phyloP scores from a whole-genome alignment of 2,113 vertebrate genomes.

The Candoia aspera region DNA sequence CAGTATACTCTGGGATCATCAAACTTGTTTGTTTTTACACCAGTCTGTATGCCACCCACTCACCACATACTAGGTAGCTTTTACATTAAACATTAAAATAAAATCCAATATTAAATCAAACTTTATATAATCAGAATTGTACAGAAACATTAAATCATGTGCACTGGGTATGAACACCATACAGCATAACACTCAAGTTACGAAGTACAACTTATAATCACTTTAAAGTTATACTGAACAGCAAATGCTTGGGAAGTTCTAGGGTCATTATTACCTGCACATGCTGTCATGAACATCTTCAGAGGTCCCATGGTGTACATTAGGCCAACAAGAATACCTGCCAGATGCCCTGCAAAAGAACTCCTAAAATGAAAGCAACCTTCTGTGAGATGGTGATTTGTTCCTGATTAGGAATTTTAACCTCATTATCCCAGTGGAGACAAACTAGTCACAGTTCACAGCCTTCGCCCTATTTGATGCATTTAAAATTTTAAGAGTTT shows the following conservation, averaged over 20 bases:
- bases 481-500: constrained; percentile 26
- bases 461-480: background rate
- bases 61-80: background rate
- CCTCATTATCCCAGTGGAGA: constrained; percentile 8
- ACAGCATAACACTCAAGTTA: background rate
- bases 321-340: constrained; percentile 92
- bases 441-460: constrained; percentile 31
- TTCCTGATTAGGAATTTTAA: constrained; percentile 17
- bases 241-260: background rate
- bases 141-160: background rate
- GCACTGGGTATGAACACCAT: background rate
- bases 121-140: background rate
- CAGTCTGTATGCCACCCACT: background rate
- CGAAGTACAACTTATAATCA: background rate
- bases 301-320: constrained; percentile 89
- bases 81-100: background rate
- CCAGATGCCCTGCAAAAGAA: constrained; percentile 90
- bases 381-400: constrained; percentile 33
- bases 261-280: constrained; percentile 77
- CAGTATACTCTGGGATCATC: background rate
- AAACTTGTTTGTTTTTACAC: background rate
- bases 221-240: constrained; percentile 16
- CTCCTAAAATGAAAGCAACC: constrained; percentile 73
- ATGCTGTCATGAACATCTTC: constrained; percentile 79
- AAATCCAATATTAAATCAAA: background rate